These are phyloP conservation scores for Eueides isabella DNA, from an alignment of 1,140 invertebrate species.

Conservation along the genomic window DNA sequence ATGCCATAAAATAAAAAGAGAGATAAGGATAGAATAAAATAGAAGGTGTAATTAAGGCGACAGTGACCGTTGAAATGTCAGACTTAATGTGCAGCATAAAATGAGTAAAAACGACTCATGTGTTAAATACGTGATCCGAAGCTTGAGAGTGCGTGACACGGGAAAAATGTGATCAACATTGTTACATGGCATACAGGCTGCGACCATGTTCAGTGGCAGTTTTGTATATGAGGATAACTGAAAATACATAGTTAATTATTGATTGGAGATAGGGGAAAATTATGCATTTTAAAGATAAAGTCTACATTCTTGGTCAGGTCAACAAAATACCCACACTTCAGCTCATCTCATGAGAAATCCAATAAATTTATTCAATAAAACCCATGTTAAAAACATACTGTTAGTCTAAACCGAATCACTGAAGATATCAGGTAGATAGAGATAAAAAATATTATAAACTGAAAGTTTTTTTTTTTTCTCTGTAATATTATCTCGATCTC, in stretches of 20 bases:
- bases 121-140: slow-evolving; percentile 38
- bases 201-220: not conserved
- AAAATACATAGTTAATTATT: not conserved
- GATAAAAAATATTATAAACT: not conserved
- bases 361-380: not conserved
- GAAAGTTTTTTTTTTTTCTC: not conserved
- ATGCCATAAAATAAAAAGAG: slow-evolving; percentile 38
- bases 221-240: not conserved
- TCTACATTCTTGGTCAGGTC: too few species aligned
- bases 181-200: slow-evolving; percentile 22
- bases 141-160: slow-evolving; percentile 24
- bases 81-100: slow-evolving; percentile 56
- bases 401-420: not conserved
- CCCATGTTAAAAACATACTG: not conserved
- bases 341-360: too few species aligned
- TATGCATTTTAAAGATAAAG: too few species aligned
- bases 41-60: slow-evolving; percentile 57
- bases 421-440: not conserved
- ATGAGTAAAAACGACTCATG: slow-evolving; percentile 46
- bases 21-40: slow-evolving; percentile 41
- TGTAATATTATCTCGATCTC: slow-evolving; percentile 19
- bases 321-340: too few species aligned
- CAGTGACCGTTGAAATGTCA: slow-evolving; percentile 68
- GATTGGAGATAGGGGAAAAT: too few species aligned
- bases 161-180: slow-evolving; percentile 15